These are phyloP conservation scores for Epinotia bilunana DNA, from an alignment of 2,888 invertebrate species.

Conservation along the genomic window DNA sequence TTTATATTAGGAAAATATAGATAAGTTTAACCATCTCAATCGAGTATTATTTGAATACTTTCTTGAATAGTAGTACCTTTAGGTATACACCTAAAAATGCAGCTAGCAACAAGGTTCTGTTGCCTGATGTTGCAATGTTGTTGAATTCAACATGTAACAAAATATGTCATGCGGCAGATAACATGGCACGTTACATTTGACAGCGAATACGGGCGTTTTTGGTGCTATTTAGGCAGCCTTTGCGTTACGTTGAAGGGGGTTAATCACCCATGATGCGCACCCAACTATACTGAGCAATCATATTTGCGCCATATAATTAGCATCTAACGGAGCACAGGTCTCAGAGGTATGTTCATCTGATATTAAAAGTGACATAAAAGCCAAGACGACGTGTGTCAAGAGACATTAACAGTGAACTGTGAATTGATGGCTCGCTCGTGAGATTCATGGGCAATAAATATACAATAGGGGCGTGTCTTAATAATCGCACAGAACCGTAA, in stretches of 20 bases:
- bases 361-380: slow-evolving; percentile 46
- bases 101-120: too few relatives aligned
- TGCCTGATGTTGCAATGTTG: too few relatives aligned
- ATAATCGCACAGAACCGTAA: slow-evolving; percentile 62
- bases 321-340: slow-evolving; percentile 18
- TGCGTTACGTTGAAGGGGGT: background rate
- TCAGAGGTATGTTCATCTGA: slow-evolving; percentile 7
- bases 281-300: slow-evolving; percentile 8
- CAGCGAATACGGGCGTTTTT: background rate
- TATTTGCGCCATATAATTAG: slow-evolving; percentile 22
- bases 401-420: slow-evolving; percentile 58
- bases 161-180: too few relatives aligned
- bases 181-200: too few relatives aligned
- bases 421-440: slow-evolving; percentile 57
- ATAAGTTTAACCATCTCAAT: slow-evolving; percentile 8
- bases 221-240: too few relatives aligned
- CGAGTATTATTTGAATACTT: too few relatives aligned
- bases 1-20: slow-evolving; percentile 24
- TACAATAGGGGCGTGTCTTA: slow-evolving; percentile 65
- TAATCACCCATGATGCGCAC: background rate
- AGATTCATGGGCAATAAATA: slow-evolving; percentile 67
- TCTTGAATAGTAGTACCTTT: too few relatives aligned
- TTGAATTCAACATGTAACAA: too few relatives aligned
- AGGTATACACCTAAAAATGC: too few relatives aligned
- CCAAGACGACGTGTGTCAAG: slow-evolving; percentile 54